These are phyloP conservation scores for Ectemnius lituratus DNA, from an alignment of 2,888 invertebrate genomes.

Conservation along the genomic window DNA sequence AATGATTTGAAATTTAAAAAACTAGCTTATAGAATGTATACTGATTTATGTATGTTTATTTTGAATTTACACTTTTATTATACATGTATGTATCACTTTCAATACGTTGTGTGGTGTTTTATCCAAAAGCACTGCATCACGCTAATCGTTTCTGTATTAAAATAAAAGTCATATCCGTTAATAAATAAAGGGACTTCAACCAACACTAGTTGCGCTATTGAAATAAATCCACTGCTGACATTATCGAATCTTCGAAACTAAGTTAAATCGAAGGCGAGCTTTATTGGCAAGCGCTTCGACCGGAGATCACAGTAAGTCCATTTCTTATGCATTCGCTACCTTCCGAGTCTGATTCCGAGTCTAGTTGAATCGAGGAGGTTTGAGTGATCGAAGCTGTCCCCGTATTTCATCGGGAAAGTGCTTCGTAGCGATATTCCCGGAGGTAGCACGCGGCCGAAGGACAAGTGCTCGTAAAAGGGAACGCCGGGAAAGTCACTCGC, in stretches of 20 bases:
- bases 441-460: constrained; percentile 23
- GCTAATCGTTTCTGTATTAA: no score
- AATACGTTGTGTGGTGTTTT: no score
- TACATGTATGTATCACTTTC: no score
- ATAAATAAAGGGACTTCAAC: no score
- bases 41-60: no score
- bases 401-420: constrained; percentile 54
- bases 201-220: no score
- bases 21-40: no score
- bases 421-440: constrained; percentile 46
- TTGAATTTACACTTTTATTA: no score
- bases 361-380: constrained; percentile 25
- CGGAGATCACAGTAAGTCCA: neutral
- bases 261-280: neutral
- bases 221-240: neutral
- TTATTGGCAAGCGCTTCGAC: neutral
- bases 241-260: neutral
- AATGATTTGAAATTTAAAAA: no score
- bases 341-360: constrained; percentile 13
- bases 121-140: no score
- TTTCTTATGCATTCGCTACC: neutral
- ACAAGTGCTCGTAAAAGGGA: constrained; percentile 51
- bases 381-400: constrained; percentile 23
- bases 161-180: no score
- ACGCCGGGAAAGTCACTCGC: constrained; percentile 33